Percentiles rank a stretch among this genome's conserved stretches.
These are phyloP conservation scores for Idaea dimidiata DNA, from an alignment of 2,888 invertebrate species.

Conservation along the genomic window DNA sequence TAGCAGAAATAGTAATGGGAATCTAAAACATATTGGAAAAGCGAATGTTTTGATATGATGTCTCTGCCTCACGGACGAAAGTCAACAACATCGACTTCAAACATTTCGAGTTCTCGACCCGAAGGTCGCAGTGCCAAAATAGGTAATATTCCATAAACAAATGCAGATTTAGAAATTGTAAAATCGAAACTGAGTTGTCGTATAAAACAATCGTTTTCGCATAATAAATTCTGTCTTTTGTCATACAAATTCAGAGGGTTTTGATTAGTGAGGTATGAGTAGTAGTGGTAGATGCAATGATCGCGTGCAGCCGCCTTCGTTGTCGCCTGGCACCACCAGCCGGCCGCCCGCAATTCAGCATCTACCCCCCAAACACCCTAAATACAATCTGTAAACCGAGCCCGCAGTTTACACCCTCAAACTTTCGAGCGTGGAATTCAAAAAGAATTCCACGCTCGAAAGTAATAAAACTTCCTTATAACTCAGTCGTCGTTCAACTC, in stretches of 20 bases:
- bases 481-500: constrained; percentile 40
- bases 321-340: constrained; percentile 79
- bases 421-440: too few species aligned
- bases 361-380: constrained; percentile 62
- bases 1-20: background rate
- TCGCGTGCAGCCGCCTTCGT: constrained; percentile 63
- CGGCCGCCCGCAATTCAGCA: constrained; percentile 54
- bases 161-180: constrained; percentile 43
- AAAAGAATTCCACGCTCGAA: constrained; percentile 35
- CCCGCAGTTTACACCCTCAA: constrained; percentile 37
- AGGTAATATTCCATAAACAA: constrained; percentile 27
- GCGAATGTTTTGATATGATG: background rate
- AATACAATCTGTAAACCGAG: constrained; percentile 61
- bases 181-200: constrained; percentile 40
- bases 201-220: constrained; percentile 26
- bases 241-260: constrained; percentile 42
- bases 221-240: constrained; percentile 52
- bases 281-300: constrained; percentile 59
- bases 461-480: constrained; percentile 43
- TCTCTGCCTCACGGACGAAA: constrained; percentile 14
- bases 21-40: background rate
- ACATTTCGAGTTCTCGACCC: constrained; percentile 14
- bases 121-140: constrained; percentile 11
- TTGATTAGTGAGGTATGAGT: constrained; percentile 43
- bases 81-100: constrained; percentile 24